Conservation (phyloP, 2,888 invertebrate species). For the Campaea margaritaria region DNA sequence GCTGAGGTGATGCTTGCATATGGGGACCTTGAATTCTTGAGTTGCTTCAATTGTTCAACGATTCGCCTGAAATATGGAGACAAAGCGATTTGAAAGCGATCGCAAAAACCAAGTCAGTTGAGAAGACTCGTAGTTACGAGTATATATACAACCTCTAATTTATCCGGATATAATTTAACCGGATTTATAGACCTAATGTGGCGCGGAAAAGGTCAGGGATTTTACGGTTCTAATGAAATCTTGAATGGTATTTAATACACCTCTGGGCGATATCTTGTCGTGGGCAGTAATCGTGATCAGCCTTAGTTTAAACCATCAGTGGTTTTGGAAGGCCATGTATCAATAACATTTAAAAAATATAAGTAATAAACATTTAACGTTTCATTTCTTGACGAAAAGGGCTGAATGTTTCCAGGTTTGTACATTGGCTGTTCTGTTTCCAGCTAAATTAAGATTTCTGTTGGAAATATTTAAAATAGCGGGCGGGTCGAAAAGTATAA, state of each 20-base stretch:
- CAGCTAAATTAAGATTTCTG: too few relatives aligned
- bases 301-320: conserved; percentile 12
- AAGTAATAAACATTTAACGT: too few relatives aligned
- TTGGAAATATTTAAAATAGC: too few relatives aligned
- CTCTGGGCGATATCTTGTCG: conserved; percentile 8
- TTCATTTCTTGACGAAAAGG: too few relatives aligned
- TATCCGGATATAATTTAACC: too few relatives aligned
- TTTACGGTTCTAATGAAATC: conserved; percentile 36
- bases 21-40: conserved; percentile 16
- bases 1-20: conserved; percentile 18
- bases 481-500: too few relatives aligned
- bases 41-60: conserved; percentile 7
- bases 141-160: too few relatives aligned
- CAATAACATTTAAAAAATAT: too few relatives aligned
- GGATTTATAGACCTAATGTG: conserved; percentile 35
- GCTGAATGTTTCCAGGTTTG: too few relatives aligned
- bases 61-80: conserved; percentile 3
- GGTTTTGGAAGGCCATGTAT: conserved; percentile 20
- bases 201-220: conserved; percentile 35
- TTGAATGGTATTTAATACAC: conserved; percentile 34
- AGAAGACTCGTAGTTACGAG: background rate
- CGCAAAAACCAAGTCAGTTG: too few relatives aligned
- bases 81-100: too few relatives aligned
- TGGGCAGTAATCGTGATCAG: conserved; percentile 17
- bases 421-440: too few relatives aligned